Evolutionary conservation across 2,888 invertebrate genomes (phyloP), one percentile per base, ranked within the genome.

Genomic region (Eupithecia inturbata): DNA sequence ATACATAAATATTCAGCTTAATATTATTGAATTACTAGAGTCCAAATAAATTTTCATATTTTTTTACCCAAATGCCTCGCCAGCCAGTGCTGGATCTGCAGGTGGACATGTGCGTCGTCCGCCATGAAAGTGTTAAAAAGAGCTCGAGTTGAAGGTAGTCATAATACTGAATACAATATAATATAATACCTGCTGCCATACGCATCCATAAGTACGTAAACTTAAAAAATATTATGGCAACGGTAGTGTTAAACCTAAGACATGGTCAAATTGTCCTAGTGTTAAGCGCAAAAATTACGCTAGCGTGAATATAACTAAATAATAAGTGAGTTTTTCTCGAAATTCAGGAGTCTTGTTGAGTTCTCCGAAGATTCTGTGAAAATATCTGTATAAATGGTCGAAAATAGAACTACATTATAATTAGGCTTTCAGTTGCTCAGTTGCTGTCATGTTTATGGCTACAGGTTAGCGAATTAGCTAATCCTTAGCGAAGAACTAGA

Each of bases 81-180:
- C n/a, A n/a, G n/a, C n/a, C n/a, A n/a, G n/a, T n/a, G n/a, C n/a
- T n/a, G n/a, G n/a, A n/a, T n/a, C n/a, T n/a, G n/a, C n/a, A n/a
- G n/a, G n/a, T n/a, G n/a, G n/a, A n/a, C n/a, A n/a, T n/a, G n/a
- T n/a, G n/a, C n/a, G n/a, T n/a, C n/a, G n/a, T n/a, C n/a, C n/a
- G n/a, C n/a, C n/a, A n/a, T n/a, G n/a, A n/a, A n/a, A n/a, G n/a
- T 63, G 68, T 33, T 45, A 41, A 63, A 69, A 49, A 53, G 49
- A 22, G 22, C 49, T 53, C 49, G 0, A 10, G 16, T 72, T 69
- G 16, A 60, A 73, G 64, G 71, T 75, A 62, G 14, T 70, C 33
- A 68, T 75, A 78, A 82, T 82, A 83, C 76, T 79, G 77, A 81
- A 74, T 73, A 76, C 76, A 78, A 71, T 77, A 78, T 36, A 31